Evolutionary conservation across 2,797 vertebrate species (phyloP), one percentile per base, ranked within the genome.

Genomic region (Mycteria americana): DNA sequence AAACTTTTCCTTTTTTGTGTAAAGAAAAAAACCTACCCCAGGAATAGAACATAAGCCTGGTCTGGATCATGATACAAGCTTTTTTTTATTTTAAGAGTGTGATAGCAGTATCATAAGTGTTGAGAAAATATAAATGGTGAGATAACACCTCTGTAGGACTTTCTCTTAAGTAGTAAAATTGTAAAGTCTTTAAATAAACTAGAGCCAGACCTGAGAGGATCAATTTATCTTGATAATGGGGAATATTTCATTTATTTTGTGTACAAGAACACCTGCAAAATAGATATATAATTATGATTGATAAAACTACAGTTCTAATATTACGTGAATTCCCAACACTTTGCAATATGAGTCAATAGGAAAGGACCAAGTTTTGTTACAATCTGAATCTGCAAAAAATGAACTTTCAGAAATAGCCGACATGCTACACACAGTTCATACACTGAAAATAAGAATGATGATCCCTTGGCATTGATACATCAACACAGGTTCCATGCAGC

Each of bases 101-200:
- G 98, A 98, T 98, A 98, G 97, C 98, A 97, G 97, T 98, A 98
- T 98, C 98, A 97, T 98, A 98, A 98, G 98, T 98, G 98, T 98
- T 97, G 98, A 97, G 97, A 98, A 98, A 98, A 98, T 98, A 98
- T 98, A 98, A 98, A 98, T 98, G 98, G 98, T 98, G 98, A 97
- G 98, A 98, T 98, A 96, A 98, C 98, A 98, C 98, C 98, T 98
- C 98, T 97, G 97, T 98, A 98, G 98, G 98, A 98, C 97, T 98
- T 96, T 95, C 93, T 98, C 94, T 96, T 98, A 98, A 98, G 97
- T 98, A 98, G 98, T 97, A 98, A 98, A 98, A 98, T 98, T 97
- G 98, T 97, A 98, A 98, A 98, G 93, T 98, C 97, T 98, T 98
- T 97, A 98, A 98, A 98, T 97, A 97, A 98, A 98, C 76, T 92